Evolutionary conservation across 2,888 invertebrate species (phyloP), one percentile per base, ranked within the genome.

Genomic region (Sinopyrophorus schimmeli): DNA sequence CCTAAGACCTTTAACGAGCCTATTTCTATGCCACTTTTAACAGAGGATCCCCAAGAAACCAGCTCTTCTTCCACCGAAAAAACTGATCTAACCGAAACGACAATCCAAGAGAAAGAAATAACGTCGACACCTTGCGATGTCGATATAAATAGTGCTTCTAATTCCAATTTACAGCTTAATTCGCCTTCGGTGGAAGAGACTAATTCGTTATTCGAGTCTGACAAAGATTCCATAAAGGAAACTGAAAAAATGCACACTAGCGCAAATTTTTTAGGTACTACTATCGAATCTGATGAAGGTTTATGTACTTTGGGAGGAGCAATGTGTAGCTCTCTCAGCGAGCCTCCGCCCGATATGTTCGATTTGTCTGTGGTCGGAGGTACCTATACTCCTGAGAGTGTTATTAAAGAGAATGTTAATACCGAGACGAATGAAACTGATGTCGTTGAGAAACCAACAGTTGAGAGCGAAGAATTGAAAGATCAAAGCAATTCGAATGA

Each of bases 1-100:
- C 71, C 66, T 41, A 71, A 72, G 47, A 52, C 70, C 50, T 63
- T 74, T 67, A 60, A 67, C 62, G 59, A 70, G 10, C 73, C 77
- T 3, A 79, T 78, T 52, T 81, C 80, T 15, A 82, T 82, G 82
- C 82, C 82, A 1, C 64, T 82, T 57, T 70, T 82, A 15, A 80
- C 78, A 2, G 79, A 78, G 28, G 79, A 78, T 21, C 59, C 64
- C 3, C 65, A 65, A 30, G 76, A 63, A 7, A 51, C 70, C 16
- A 14, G 47, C 4, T n/a, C 24, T 3, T 34, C 44, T n/a, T 16
- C 26, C 5, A 28, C 15, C 6, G 7, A 16, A 7, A 41, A 32
- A 35, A 38, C 27, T 14, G 35, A 30, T 32, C 28, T 34, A 28
- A 7, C n/a, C 10, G 42, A 34, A 16, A 27, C 9, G 9, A 27